phyloP scores from a whole-genome alignment of 2,888 invertebrate genomes.

The Teinopalpus imperialis region DNA sequence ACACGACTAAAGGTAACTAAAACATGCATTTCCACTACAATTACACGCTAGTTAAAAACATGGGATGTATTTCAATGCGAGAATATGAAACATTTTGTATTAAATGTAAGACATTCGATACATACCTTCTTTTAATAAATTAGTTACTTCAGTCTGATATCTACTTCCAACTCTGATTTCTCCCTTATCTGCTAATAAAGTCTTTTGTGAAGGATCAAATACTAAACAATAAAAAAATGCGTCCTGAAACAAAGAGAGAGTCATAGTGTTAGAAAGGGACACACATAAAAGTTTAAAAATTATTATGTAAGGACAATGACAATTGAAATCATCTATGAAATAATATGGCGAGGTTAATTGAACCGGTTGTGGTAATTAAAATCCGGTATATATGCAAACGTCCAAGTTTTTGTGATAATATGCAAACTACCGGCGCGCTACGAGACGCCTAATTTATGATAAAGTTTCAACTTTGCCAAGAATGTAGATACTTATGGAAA shows the following conservation, averaged over 20 bases:
- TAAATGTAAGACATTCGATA: constrained; percentile 26
- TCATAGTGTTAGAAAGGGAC: constrained; percentile 4
- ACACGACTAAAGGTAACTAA: too few species aligned
- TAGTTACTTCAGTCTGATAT: constrained; percentile 97
- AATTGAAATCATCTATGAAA: constrained; percentile 21
- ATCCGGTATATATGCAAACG: constrained; percentile 22
- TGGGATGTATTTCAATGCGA: constrained; percentile 13
- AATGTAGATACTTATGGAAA: constrained; percentile 10
- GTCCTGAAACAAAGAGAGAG: constrained; percentile 87
- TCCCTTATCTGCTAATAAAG: constrained; percentile 98
- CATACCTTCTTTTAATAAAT: constrained; percentile 89
- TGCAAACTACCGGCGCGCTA: constrained; percentile 7
- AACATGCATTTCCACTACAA: constrained; percentile 5
- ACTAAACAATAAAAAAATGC: constrained; percentile 99
- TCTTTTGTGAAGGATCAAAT: constrained; percentile 99
- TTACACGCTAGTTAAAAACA: not conserved
- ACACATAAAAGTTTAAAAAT: not conserved
- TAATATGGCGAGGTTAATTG: constrained; percentile 13
- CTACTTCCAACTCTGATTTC: constrained; percentile 95
- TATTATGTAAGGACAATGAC: not conserved
- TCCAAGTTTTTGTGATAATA: constrained; percentile 16
- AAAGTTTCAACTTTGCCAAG: constrained; percentile 3
- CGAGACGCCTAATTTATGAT: constrained; percentile 9
- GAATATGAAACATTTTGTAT: constrained; percentile 14
- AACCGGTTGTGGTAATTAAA: constrained; percentile 18